A percentile compares a stretch with the other conserved stretches of the same genome.
Evolutionary conservation across 1,140 invertebrate genomes (phyloP).

Genomic region (Bombus balteatus): DNA sequence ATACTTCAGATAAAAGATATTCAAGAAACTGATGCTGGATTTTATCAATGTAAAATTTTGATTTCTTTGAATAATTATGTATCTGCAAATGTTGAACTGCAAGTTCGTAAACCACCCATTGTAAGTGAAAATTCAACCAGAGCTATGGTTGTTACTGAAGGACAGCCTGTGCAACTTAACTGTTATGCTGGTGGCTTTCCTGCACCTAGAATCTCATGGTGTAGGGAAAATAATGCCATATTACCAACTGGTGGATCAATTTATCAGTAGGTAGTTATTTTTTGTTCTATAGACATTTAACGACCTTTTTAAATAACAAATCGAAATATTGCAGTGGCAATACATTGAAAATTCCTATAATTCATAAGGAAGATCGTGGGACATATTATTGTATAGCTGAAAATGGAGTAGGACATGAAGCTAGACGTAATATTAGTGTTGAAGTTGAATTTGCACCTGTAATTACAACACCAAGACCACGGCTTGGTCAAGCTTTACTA

Average conservation of each 20-base stretch:
- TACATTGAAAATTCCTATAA: conserved; percentile 89
- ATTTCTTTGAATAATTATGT: conserved; percentile 91
- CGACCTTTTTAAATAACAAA: background rate
- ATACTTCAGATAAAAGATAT: conserved; percentile 92
- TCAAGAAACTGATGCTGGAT: conserved; percentile 95
- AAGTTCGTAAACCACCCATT: conserved; percentile 92
- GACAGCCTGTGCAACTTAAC: conserved; percentile 90
- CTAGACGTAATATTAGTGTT: conserved; percentile 92
- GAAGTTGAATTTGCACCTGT: conserved; percentile 95
- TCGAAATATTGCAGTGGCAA: conserved; percentile 87
- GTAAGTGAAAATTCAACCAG: conserved; percentile 96
- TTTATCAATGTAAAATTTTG: conserved; percentile 93
- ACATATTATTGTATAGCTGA: conserved; percentile 97
- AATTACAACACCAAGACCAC: conserved; percentile 90
- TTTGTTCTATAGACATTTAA: background rate
- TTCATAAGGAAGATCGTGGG: conserved; percentile 94
- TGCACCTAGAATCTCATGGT: conserved; percentile 92
- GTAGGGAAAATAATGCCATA: conserved; percentile 95
- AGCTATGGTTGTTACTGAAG: conserved; percentile 92
- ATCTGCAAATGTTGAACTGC: conserved; percentile 91
- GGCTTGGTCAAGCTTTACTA: conserved; percentile 93
- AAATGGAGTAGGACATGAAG: conserved; percentile 93
- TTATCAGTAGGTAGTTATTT: conserved; percentile 81
- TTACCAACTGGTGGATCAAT: conserved; percentile 94
- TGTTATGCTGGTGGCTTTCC: conserved; percentile 90